A percentile compares a stretch with the other conserved stretches of the same genome.
phyloP scores from a whole-genome alignment of 2,888 invertebrate species.

The Callyntrura sp. region DNA sequence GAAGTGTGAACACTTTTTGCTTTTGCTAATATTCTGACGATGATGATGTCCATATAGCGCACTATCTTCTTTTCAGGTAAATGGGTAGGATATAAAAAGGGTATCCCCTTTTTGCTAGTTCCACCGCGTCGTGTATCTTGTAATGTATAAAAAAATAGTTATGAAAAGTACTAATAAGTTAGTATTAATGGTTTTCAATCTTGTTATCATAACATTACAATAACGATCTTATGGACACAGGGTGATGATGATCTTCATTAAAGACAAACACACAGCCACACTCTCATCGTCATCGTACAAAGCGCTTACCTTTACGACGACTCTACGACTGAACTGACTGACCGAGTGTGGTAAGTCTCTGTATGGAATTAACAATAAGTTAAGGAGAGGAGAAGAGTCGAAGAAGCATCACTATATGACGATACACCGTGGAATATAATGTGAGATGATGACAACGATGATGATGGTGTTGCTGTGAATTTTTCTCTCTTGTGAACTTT shows the following conservation, averaged over 20 bases:
- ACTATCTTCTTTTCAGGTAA: conserved; percentile 12
- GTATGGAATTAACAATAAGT: conserved; percentile 47
- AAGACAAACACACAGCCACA: conserved; percentile 44
- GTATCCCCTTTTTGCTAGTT: not conserved
- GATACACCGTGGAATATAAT: conserved; percentile 51
- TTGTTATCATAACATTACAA: conserved; percentile 54
- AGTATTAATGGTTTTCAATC: conserved; percentile 62
- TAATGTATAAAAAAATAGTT: conserved; percentile 59
- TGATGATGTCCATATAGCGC: conserved; percentile 16
- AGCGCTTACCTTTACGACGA: conserved; percentile 56
- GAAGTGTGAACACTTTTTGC: not conserved
- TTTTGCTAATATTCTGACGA: conserved; percentile 23
- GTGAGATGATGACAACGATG: conserved; percentile 57
- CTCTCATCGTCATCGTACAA: conserved; percentile 20
- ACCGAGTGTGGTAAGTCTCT: conserved; percentile 42
- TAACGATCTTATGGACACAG: conserved; percentile 36
- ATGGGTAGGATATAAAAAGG: conserved; percentile 16
- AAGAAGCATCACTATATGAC: conserved; percentile 13
- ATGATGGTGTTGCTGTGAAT: conserved; percentile 69
- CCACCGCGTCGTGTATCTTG: conserved; percentile 41
- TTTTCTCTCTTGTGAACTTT: conserved; percentile 71
- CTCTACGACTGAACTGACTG: conserved; percentile 68
- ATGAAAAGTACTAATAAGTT: conserved; percentile 34
- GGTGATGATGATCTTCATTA: conserved; percentile 19
- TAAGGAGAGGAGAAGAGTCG: conserved; percentile 55